phyloP scores from a whole-genome alignment of 1,140 invertebrate species.

The Episyrphus balteatus region DNA sequence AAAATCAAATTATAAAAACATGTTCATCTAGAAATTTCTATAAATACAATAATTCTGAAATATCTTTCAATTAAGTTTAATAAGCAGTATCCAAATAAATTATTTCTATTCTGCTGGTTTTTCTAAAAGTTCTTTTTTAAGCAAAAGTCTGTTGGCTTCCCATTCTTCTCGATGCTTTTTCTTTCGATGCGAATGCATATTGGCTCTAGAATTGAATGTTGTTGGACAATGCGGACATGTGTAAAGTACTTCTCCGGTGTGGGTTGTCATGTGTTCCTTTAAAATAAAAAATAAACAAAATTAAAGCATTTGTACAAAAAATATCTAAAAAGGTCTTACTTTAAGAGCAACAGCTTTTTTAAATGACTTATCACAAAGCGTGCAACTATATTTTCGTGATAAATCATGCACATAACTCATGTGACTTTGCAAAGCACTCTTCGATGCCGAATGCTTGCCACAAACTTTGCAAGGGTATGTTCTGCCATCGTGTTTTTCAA shows the following conservation, averaged over 20 bases:
- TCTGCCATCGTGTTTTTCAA: background rate
- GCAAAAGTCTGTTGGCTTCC: too few species aligned
- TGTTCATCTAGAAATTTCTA: too few species aligned
- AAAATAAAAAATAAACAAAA: background rate
- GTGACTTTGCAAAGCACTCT: background rate
- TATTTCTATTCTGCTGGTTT: too few species aligned
- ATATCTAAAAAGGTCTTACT: background rate
- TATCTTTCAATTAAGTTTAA: too few species aligned
- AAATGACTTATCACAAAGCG: background rate
- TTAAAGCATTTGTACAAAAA: background rate
- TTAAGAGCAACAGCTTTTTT: background rate
- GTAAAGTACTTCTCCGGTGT: background rate
- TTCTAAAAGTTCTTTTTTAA: too few species aligned
- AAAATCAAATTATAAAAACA: too few species aligned
- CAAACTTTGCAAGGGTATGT: background rate
- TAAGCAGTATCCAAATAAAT: too few species aligned
- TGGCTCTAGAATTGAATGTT: background rate
- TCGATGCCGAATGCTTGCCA: background rate
- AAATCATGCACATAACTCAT: background rate
- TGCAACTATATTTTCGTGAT: background rate
- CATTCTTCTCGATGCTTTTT: too few species aligned
- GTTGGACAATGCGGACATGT: background rate
- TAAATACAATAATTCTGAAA: too few species aligned
- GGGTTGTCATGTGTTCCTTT: background rate
- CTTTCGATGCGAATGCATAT: background rate